phyloP scores from a whole-genome alignment of 2,113 vertebrate genomes.

The Acrocephalus arundinaceus region DNA sequence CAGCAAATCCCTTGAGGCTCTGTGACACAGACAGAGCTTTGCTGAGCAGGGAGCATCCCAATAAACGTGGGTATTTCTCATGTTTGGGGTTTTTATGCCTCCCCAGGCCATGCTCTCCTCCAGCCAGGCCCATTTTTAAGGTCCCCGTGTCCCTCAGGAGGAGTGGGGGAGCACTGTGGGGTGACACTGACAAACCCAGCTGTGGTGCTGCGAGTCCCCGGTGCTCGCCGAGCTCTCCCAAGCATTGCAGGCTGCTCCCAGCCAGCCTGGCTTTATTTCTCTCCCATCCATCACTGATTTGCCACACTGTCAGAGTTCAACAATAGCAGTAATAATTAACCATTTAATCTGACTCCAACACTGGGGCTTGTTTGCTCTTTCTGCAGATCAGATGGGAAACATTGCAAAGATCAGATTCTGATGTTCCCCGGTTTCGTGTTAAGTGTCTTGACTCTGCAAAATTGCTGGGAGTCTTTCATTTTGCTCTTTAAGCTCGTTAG shows the following conservation, averaged over 20 bases:
- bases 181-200: conserved; percentile 3
- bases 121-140: neutral
- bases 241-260: neutral
- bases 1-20: neutral
- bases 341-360: conserved; percentile 52
- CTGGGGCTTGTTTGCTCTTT: conserved; percentile 32
- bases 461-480: conserved; percentile 50
- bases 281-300: conserved; percentile 29
- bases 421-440: neutral
- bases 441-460: conserved; percentile 59
- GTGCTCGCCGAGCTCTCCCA: neutral
- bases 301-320: conserved; percentile 50
- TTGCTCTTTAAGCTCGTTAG: conserved; percentile 63
- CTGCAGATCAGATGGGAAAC: conserved; percentile 9
- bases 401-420: conserved; percentile 35
- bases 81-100: neutral
- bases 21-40: neutral
- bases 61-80: neutral
- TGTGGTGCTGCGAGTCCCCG: neutral
- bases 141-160: neutral
- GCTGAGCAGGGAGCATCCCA: neutral
- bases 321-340: conserved; percentile 61
- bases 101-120: neutral
- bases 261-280: conserved; percentile 8
- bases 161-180: neutral